A percentile compares a stretch with the other conserved stretches of the same genome.
phyloP scores from a whole-genome alignment of 2,797 vertebrate species.

The Falco columbarius region DNA sequence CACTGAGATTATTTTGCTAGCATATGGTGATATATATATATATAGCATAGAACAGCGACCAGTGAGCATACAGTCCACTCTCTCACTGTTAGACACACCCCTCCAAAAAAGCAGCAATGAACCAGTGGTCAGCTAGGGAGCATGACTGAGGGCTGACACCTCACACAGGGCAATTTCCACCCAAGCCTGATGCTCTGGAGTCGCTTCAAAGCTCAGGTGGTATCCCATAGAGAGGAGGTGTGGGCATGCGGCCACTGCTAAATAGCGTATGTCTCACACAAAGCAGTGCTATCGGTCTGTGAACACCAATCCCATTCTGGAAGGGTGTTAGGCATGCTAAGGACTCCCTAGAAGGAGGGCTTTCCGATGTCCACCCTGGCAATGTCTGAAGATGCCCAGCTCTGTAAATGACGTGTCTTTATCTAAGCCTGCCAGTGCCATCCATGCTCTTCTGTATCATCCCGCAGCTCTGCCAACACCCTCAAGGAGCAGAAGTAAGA shows the following conservation, averaged over 20 bases:
- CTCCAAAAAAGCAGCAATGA: neutral
- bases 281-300: neutral
- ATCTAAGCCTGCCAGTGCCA: neutral
- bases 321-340: neutral
- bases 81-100: neutral
- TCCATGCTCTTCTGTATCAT: neutral
- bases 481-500: neutral
- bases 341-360: neutral
- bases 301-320: neutral
- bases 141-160: neutral
- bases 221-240: neutral
- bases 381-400: neutral
- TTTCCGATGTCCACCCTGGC: neutral
- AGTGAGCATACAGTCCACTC: neutral
- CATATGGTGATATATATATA: neutral
- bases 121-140: neutral
- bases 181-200: rapidly evolving
- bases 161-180: neutral
- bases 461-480: neutral
- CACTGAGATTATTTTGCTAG: neutral
- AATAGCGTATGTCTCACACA: rapidly evolving
- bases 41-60: neutral
- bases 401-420: neutral
- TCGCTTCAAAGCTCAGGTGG: neutral
- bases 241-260: neutral